Evolutionary conservation across 2,797 vertebrate species (phyloP).

Genomic region (Graptemys geographica): DNA sequence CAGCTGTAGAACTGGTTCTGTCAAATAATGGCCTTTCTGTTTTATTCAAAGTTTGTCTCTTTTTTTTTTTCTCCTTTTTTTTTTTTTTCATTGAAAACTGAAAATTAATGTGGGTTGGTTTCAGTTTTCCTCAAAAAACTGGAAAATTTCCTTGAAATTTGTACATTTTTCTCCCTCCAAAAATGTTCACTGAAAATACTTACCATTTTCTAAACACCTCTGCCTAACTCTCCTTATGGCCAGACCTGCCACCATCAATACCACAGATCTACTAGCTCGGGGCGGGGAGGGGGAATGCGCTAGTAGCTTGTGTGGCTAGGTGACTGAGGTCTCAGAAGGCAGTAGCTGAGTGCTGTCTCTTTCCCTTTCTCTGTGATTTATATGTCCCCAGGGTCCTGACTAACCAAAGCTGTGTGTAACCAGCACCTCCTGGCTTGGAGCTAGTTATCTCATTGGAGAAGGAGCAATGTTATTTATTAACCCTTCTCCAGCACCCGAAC

Average conservation of each 20-base stretch:
- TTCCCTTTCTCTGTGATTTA: background rate
- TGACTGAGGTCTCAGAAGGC: background rate
- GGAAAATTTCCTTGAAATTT: constrained; percentile 48
- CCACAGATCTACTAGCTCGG: constrained; percentile 27
- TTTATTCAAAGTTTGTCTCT: background rate
- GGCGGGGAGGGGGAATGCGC: background rate
- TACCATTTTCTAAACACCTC: constrained; percentile 41
- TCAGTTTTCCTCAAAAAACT: background rate
- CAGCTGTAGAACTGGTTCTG: no score
- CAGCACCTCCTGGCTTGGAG: background rate
- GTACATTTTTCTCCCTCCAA: constrained; percentile 43
- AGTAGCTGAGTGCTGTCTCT: background rate
- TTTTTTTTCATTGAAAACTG: no score
- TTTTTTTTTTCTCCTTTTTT: no score
- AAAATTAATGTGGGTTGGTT: background rate
- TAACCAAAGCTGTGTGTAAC: background rate
- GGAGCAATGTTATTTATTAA: background rate
- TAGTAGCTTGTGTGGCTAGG: background rate
- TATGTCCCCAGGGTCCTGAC: constrained; percentile 2
- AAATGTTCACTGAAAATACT: constrained; percentile 57
- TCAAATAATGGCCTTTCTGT: background rate
- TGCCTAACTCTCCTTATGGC: background rate
- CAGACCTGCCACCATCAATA: constrained; percentile 34
- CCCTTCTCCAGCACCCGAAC: background rate
- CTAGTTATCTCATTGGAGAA: background rate